A percentile compares a stretch with the other conserved stretches of the same genome.
Conservation (phyloP, 2,888 invertebrate genomes). For the Baronia brevicornis region DNA sequence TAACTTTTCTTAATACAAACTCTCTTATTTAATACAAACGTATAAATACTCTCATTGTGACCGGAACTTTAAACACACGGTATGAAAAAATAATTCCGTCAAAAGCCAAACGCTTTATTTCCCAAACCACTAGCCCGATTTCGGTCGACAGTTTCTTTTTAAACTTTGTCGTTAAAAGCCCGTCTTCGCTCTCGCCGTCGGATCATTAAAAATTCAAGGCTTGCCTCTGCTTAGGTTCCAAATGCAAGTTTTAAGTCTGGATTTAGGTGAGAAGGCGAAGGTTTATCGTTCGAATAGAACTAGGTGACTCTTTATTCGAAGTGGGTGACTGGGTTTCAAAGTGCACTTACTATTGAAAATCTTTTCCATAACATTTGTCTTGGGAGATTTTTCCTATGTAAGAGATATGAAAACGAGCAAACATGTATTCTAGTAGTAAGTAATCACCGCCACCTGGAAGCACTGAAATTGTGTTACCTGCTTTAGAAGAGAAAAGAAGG, state of each 20-base stretch:
- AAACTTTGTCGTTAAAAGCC: slow-evolving; percentile 41
- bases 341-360: slow-evolving; percentile 3
- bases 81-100: background rate
- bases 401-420: too few relatives aligned
- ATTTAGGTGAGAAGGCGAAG: slow-evolving; percentile 39
- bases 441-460: too few relatives aligned
- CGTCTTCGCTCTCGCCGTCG: slow-evolving; percentile 25
- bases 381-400: too few relatives aligned
- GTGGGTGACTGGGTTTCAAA: slow-evolving; percentile 39
- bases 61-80: background rate
- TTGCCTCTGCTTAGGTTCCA: slow-evolving; percentile 28
- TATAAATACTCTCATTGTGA: too few relatives aligned
- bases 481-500: too few relatives aligned
- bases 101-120: slow-evolving; percentile 12
- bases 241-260: slow-evolving; percentile 27
- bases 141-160: slow-evolving; percentile 19
- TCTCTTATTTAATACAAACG: too few relatives aligned
- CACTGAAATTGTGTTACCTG: too few relatives aligned
- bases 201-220: slow-evolving; percentile 45
- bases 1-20: too few relatives aligned
- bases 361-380: too few relatives aligned
- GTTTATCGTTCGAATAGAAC: slow-evolving; percentile 31
- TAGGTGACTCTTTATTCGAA: slow-evolving; percentile 38
- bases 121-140: slow-evolving; percentile 10
- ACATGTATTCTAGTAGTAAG: too few relatives aligned